Base-by-base conservation (phyloP, 2,888 invertebrate genomes). In the Tenthredo scrophulariae region DNA sequence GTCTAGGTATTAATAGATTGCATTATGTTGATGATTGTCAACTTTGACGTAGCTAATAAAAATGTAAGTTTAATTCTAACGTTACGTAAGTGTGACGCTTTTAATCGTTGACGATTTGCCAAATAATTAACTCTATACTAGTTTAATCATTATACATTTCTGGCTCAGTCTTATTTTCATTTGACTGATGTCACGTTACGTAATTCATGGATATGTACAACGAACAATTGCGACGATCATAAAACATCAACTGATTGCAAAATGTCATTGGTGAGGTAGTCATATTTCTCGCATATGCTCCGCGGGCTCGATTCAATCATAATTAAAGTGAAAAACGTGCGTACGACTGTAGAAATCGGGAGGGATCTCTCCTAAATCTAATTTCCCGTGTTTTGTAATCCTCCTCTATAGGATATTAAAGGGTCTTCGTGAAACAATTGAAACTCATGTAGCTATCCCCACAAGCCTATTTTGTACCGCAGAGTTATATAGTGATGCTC, bases 91-190 rank as follows among this genome's bases (percentile, higher is more conserved):
- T 33, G 33, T 80, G 58, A 80, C 40, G 62, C 26, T 33, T 40
- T 22, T 15, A 40, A n/a, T 22, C 26, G 40, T 80, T 80, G 80
- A 80, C n/a, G 22, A 80, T 58, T 62, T 62, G 80, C 80, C 80
- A 80, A 80, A 50, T 62, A 33, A 80, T 80, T 80, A 62, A 80
- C 37, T 80, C 62, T 22, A 29, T 15, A 40, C 58, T 58, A 22
- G 80, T 37, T 80, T 26, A 80, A 50, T 80, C 58, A 62, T 62
- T 80, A 58, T 29, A 50, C 22, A 67, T 62, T 80, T 62, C 40
- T 80, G 80, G 80, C 80, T 54, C 33, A n/a, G 77, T 50, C 29
- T 54, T 26, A 54, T 77, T 54, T 54, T 18, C 50, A 50, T 77
- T 54, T 9, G 50, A 29, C 26, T 50, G 43, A n/a, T 74, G 29